Conservation (phyloP, 2,113 vertebrate genomes). For the Dromaius novaehollandiae region DNA sequence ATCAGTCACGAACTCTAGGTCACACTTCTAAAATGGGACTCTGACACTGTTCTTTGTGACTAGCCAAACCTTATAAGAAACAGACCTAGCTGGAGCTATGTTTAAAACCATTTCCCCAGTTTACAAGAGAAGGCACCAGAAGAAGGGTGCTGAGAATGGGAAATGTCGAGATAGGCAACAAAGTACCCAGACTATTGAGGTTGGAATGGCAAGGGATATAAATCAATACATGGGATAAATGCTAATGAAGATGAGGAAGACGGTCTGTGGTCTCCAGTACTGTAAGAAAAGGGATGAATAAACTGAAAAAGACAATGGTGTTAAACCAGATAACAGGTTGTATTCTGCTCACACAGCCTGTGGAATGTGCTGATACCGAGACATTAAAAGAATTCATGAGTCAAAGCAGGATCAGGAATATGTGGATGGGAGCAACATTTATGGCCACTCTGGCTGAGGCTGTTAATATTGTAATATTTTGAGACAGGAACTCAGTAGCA, state of each 20-base stretch:
- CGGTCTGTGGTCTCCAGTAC: too few relatives aligned
- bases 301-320: neutral
- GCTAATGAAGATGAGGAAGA: neutral
- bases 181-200: neutral
- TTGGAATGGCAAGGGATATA: neutral
- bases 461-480: fast-evolving
- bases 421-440: neutral
- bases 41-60: neutral
- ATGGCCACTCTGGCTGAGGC: neutral
- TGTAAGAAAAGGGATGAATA: neutral
- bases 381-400: neutral
- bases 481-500: fast-evolving
- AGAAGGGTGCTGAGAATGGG: neutral
- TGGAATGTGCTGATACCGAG: neutral
- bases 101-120: neutral
- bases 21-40: neutral
- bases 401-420: neutral
- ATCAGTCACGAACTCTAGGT: neutral
- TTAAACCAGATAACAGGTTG: too few relatives aligned
- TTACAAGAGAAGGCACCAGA: neutral
- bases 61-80: neutral
- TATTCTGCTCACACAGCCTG: neutral
- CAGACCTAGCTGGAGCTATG: neutral
- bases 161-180: fast-evolving
- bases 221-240: neutral